Base-by-base conservation (phyloP, 2,797 vertebrate genomes). In the Myotis vivesi region DNA sequence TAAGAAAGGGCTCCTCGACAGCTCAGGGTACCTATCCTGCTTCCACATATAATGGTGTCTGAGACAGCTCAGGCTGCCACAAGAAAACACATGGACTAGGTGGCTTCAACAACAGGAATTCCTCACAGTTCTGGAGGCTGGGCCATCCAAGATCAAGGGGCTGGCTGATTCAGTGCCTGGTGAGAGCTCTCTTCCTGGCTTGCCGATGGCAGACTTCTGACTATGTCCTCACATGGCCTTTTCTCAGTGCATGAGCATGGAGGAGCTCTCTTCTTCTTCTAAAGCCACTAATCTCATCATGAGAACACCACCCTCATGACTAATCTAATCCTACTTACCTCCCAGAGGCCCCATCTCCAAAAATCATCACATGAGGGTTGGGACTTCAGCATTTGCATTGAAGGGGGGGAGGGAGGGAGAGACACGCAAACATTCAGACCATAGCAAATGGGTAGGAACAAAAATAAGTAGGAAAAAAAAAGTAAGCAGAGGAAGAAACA, bases 381-480 rank as follows among this genome's bases (percentile, higher is more conserved):
- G 20, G 69, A 72, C 28, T n/a, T 49, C 9, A 44, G 33, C 28
- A 46, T 36, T 57, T 25, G 33, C 62, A 83, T 57, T 30, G 5
- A 8, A 6, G 25, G 25, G 11, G 41, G 22, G 25, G 1, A 5
- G 12, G 28, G 17, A 8, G 41, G 3, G 46, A 46, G 1, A 46
- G 11, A 12, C 12, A 49, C 5, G 66, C 23, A 82, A 33, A 73
- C 71, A 71, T 64, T 86, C 53, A 72, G 53, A 20, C 53, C 44
- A 46, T 0, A 71, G 44, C 38, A 59, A 59, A 17, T 28, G 33
- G 38, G 3, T 25, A 59, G n/a, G 19, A 36, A 62, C 3, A 41
- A 93, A 91, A 88, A 22, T 23, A 64, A 82, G 79, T 75, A 55
- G 19, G 72, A 13, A 13, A 28, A 28, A 25, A 38, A 93, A 91